Conservation (phyloP, 1,140 invertebrate species). For the Lordiphosa mommai region DNA sequence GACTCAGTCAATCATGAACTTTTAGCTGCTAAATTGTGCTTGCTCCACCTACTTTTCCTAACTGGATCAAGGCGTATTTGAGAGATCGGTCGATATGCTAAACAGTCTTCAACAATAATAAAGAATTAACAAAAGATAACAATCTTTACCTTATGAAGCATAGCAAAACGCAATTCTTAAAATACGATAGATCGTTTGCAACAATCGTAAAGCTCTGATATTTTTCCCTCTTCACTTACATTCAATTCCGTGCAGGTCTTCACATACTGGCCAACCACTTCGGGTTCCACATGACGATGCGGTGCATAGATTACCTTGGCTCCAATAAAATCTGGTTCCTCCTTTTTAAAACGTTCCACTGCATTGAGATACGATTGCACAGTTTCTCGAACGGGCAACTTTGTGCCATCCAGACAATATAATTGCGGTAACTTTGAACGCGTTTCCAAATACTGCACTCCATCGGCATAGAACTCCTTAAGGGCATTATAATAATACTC, state of each 20-base stretch:
- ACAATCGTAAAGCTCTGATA: too few species aligned
- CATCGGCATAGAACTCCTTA: conserved; percentile 86
- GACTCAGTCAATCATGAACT: too few species aligned
- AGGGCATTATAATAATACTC: conserved; percentile 86
- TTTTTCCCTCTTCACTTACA: conserved; percentile 25
- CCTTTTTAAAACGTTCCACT: conserved; percentile 80
- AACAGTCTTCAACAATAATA: too few species aligned
- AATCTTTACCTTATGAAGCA: too few species aligned
- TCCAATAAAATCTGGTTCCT: conserved; percentile 85
- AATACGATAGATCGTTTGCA: too few species aligned
- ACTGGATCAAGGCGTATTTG: too few species aligned
- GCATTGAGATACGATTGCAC: conserved; percentile 82
- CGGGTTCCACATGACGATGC: conserved; percentile 68
- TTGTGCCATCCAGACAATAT: conserved; percentile 84
- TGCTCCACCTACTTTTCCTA: too few species aligned
- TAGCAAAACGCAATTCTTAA: too few species aligned
- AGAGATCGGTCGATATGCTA: too few species aligned
- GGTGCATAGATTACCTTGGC: conserved; percentile 86
- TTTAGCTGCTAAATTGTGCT: too few species aligned
- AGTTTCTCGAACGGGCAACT: conserved; percentile 80
- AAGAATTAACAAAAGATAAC: too few species aligned
- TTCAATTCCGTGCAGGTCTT: conserved; percentile 33
- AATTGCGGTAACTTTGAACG: conserved; percentile 81
- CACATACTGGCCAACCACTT: conserved; percentile 80
- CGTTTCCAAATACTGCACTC: conserved; percentile 90